phyloP scores from a whole-genome alignment of 2,888 invertebrate genomes.

The Diaperis boleti region DNA sequence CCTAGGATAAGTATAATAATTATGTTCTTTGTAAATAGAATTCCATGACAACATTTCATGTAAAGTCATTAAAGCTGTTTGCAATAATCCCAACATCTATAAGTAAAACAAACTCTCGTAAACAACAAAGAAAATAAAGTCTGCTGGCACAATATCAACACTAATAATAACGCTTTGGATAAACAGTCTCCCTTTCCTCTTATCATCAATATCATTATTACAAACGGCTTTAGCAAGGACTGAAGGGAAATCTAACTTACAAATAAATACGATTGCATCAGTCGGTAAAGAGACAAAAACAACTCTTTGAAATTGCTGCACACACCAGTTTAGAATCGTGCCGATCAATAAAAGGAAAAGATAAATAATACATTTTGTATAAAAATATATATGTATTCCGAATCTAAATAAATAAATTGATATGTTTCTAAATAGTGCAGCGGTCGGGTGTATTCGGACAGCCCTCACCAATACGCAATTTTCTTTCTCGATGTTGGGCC shows the following conservation, averaged over 20 bases:
- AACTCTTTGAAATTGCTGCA: constrained; percentile 37
- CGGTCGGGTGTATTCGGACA: no score
- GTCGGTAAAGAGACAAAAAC: constrained; percentile 38
- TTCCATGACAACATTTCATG: constrained; percentile 37
- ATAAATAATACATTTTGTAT: constrained; percentile 35
- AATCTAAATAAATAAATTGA: constrained; percentile 49
- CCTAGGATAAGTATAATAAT: constrained; percentile 58
- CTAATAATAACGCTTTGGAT: constrained; percentile 11
- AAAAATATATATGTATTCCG: constrained; percentile 36
- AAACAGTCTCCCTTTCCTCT: constrained; percentile 3
- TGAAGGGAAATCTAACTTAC: constrained; percentile 34
- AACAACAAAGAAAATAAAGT: constrained; percentile 16
- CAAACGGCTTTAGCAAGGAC: constrained; percentile 35
- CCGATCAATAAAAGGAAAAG: constrained; percentile 18
- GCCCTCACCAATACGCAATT: no score
- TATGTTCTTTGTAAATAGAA: constrained; percentile 43
- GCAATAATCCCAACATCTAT: constrained; percentile 28
- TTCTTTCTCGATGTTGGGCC: no score
- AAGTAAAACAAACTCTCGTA: constrained; percentile 8
- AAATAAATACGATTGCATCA: constrained; percentile 47
- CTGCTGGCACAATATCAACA: constrained; percentile 25
- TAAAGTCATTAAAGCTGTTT: constrained; percentile 39
- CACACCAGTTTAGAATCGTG: constrained; percentile 16
- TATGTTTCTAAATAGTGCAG: constrained; percentile 49
- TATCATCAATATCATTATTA: no score